phyloP scores from a whole-genome alignment of 2,888 invertebrate genomes.

The Sinodicranocentrus sp. region DNA sequence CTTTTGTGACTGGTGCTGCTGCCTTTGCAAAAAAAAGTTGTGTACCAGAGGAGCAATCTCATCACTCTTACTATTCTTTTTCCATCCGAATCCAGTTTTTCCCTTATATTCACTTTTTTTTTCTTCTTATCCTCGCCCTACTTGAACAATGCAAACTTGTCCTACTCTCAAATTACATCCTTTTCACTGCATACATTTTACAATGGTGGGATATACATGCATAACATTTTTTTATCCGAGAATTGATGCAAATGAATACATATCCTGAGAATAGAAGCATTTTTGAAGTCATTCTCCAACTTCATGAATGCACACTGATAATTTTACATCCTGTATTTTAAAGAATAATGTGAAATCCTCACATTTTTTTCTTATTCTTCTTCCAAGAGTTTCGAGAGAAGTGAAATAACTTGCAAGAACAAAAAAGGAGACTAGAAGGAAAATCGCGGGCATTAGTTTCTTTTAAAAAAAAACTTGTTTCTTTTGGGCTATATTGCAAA shows the following conservation, averaged over 20 bases:
- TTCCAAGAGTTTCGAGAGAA: no score
- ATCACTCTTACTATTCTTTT: constrained; percentile 42
- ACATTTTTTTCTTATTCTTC: background rate
- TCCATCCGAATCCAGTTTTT: no score
- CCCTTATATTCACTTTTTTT: constrained; percentile 22
- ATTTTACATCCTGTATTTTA: constrained; percentile 20
- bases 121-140: background rate
- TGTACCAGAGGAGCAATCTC: constrained; percentile 58
- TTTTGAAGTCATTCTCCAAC: constrained; percentile 27
- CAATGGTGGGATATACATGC: no score
- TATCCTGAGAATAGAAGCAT: background rate
- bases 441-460: no score
- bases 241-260: constrained; percentile 9
- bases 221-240: no score
- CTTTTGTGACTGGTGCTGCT: constrained; percentile 12
- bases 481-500: no score
- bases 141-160: constrained; percentile 42
- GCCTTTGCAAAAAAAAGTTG: constrained; percentile 50
- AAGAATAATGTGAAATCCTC: constrained; percentile 13
- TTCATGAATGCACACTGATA: constrained; percentile 35
- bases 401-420: background rate
- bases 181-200: no score
- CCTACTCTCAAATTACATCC: constrained; percentile 40
- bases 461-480: no score
- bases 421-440: background rate